Percentiles rank a stretch among this genome's conserved stretches.
Conservation (phyloP, 2,113 vertebrate species). For the Carollia perspicillata region DNA sequence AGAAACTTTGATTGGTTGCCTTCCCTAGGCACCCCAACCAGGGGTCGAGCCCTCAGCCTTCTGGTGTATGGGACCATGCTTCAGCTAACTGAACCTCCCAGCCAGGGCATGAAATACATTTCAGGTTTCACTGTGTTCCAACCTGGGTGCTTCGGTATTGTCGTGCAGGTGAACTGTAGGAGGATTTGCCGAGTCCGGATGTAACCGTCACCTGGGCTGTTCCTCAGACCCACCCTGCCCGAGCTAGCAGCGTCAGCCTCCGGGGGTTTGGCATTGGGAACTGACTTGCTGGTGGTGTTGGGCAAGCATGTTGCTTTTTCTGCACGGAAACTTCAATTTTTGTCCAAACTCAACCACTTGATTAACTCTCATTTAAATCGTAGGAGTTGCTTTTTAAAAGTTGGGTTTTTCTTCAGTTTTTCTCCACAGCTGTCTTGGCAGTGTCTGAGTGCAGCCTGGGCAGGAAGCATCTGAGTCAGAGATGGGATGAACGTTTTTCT, state of each 20-base stretch:
- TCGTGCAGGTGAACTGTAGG: background rate
- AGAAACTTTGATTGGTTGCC: too few species aligned
- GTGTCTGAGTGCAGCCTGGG: background rate
- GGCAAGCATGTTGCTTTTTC: background rate
- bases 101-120: background rate
- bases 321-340: background rate
- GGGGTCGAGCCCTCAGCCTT: too few species aligned
- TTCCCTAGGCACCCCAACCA: too few species aligned
- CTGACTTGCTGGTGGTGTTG: background rate
- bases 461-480: constrained; percentile 57
- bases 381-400: constrained; percentile 39
- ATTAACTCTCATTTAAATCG: constrained; percentile 34
- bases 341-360: constrained; percentile 32
- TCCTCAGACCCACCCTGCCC: background rate
- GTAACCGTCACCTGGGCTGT: background rate
- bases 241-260: too few species aligned
- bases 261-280: background rate
- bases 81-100: too few species aligned
- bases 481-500: constrained; percentile 18
- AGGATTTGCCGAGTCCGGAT: background rate
- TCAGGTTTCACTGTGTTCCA: background rate
- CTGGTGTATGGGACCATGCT: too few species aligned
- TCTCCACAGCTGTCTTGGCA: constrained; percentile 57
- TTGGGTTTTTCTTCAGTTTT: constrained; percentile 20
- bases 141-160: background rate